Conservation (phyloP, 23 tunicate species). For the Styela clava region DNA sequence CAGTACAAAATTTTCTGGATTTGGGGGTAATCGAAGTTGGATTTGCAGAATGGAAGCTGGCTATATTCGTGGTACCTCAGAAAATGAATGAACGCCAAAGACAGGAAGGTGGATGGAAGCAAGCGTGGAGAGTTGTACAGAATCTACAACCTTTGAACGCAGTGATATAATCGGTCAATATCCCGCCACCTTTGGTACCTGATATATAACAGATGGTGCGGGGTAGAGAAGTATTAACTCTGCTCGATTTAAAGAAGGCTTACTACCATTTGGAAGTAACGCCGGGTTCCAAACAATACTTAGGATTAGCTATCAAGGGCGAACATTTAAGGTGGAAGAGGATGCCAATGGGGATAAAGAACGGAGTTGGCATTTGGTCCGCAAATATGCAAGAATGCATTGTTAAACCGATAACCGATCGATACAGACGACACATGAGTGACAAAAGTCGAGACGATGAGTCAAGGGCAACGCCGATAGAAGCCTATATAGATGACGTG, state of each 20-base stretch:
- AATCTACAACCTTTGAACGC: slow-evolving; percentile 12
- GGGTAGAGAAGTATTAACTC: not conserved
- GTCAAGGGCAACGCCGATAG: slow-evolving; percentile 9
- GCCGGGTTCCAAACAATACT: not conserved
- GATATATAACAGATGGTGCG: not conserved
- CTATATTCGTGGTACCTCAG: slow-evolving; percentile 21
- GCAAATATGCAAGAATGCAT: not conserved
- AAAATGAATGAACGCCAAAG: slow-evolving; percentile 21
- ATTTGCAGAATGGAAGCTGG: not conserved
- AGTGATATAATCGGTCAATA: not conserved
- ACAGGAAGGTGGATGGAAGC: not conserved
- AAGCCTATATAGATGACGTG: slow-evolving; percentile 31
- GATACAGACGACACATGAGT: not conserved
- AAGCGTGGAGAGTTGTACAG: not conserved
- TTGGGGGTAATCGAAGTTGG: slow-evolving; percentile 15
- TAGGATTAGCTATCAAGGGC: not conserved
- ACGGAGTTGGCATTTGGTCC: not conserved
- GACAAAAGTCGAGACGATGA: not conserved
- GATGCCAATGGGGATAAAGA: not conserved
- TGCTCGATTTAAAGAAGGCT: not conserved
- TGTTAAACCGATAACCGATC: not conserved
- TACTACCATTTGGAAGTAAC: not conserved
- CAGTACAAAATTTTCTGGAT: slow-evolving; percentile 7
- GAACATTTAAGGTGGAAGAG: not conserved
- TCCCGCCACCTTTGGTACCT: not conserved